Evolutionary conservation across 1,140 invertebrate genomes (phyloP), one percentile per base, ranked within the genome.

Genomic region (Anastrepha obliqua): DNA sequence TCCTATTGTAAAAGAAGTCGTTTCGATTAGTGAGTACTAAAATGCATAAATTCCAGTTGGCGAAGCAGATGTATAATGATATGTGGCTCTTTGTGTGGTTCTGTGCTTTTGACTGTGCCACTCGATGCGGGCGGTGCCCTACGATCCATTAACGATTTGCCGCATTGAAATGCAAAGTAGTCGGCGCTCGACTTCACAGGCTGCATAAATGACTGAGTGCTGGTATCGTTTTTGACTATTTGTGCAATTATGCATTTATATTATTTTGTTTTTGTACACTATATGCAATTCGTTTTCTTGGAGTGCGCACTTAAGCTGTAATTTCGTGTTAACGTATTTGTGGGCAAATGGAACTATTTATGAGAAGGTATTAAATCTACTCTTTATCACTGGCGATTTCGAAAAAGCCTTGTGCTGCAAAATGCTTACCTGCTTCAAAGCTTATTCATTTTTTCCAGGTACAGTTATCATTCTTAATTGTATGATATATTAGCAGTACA

Each of bases 11-110:
- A 55, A 51, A 29, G 74, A 29, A 29, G 74, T 81, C 55, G 47
- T 55, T 81, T 81, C 74, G 74, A 81, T 81, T 81, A 81, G 47
- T 55, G 74, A 42, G 47, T 47, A 42, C 47, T 81, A 7, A 81
- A 81, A 55, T 6, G n/a, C 74, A 81, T 81, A 51, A 44, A 9
- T 55, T 9, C 20, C 47, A 55, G 17, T 17, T 9, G 47, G 20
- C 17, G 20, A 4, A 20, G 55, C 55, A 55, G 51, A 55, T 81
- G 74, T 55, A 81, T 81, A 47, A 81, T 81, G 47, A 51, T 70
- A 17, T 70, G 39, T 42, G 67, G 39, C 29, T 29, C 29, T 29
- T 29, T 29, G 15, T 13, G 60, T n/a, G 60, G 60, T 7, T 29
- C 5, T 4, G 64, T 67, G 17, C 29, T 67, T 39, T 4, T 67